A percentile compares a stretch with the other conserved stretches of the same genome.
These are phyloP conservation scores for Trisateles emortualis DNA, from an alignment of 2,888 invertebrate genomes.

Conservation along the genomic window DNA sequence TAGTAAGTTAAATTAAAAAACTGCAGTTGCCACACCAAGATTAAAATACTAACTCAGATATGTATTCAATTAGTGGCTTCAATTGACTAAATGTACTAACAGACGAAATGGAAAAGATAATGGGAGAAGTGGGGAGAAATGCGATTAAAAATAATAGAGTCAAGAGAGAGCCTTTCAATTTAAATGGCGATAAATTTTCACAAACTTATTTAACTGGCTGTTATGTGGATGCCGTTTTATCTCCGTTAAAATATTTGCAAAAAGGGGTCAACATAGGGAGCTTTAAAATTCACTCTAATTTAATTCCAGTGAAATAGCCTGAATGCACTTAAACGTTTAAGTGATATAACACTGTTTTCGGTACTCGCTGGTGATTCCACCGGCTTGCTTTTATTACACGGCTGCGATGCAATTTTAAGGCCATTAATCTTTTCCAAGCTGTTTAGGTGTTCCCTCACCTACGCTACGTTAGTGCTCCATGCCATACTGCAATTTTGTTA, in stretches of 20 bases:
- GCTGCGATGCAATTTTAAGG: conserved; percentile 81
- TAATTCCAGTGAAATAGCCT: conserved; percentile 60
- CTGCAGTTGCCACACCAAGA: background rate
- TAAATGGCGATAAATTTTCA: conserved; percentile 22
- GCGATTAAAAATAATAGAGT: conserved; percentile 29
- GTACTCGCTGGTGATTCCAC: conserved; percentile 59
- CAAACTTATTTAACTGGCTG: conserved; percentile 28
- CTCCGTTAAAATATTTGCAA: conserved; percentile 31
- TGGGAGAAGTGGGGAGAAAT: conserved; percentile 5
- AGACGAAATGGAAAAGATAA: conserved; percentile 19
- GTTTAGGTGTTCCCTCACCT: conserved; percentile 67
- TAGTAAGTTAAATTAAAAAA: too few species aligned
- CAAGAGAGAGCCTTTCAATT: conserved; percentile 19
- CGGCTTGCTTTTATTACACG: conserved; percentile 78
- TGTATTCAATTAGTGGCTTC: conserved; percentile 4
- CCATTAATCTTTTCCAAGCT: conserved; percentile 80
- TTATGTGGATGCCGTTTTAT: conserved; percentile 25
- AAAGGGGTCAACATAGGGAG: conserved; percentile 32
- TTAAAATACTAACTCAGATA: background rate
- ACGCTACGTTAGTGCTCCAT: conserved; percentile 45
- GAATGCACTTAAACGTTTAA: conserved; percentile 58
- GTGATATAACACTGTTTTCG: conserved; percentile 73
- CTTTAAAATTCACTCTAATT: conserved; percentile 60
- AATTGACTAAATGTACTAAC: conserved; percentile 6
- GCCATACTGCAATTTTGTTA: conserved; percentile 44